phyloP scores from a whole-genome alignment of 1,140 invertebrate genomes.

The Heliconius hewitsoni region DNA sequence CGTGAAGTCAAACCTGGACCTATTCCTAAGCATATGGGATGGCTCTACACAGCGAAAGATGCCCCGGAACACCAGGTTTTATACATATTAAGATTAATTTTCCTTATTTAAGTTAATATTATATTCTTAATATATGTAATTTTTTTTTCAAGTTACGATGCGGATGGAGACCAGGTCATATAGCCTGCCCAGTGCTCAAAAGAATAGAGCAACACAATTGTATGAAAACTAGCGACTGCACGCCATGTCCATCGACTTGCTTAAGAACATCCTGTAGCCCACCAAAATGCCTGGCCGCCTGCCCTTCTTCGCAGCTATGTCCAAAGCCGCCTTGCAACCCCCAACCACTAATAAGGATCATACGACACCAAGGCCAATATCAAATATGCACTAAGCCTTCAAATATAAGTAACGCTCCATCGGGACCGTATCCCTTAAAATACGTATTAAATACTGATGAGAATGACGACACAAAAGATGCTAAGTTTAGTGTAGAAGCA shows the following conservation, averaged over 20 bases:
- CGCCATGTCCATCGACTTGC: conserved; percentile 50
- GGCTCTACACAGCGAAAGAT: conserved; percentile 70
- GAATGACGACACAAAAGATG: conserved; percentile 38
- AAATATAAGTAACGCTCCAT: conserved; percentile 65
- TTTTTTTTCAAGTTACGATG: conserved; percentile 61
- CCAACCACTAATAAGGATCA: conserved; percentile 62
- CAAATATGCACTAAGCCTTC: conserved; percentile 70
- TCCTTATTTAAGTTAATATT: background rate
- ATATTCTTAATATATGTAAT: background rate
- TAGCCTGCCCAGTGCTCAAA: conserved; percentile 67
- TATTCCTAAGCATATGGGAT: conserved; percentile 69
- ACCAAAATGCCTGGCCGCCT: conserved; percentile 52
- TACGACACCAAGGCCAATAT: conserved; percentile 68
- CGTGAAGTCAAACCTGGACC: conserved; percentile 61
- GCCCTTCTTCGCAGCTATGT: conserved; percentile 50
- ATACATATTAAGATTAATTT: background rate
- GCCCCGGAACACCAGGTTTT: conserved; percentile 68
- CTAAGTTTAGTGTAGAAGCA: conserved; percentile 68
- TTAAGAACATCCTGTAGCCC: conserved; percentile 45
- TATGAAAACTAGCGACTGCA: conserved; percentile 55
- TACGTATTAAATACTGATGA: conserved; percentile 66
- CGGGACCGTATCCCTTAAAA: conserved; percentile 69
- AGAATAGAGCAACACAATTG: conserved; percentile 69
- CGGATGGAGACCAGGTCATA: conserved; percentile 74
- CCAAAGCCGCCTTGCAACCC: conserved; percentile 48